Base-by-base conservation (phyloP, 1,140 invertebrate species). In the Neodiprion pinetum region DNA sequence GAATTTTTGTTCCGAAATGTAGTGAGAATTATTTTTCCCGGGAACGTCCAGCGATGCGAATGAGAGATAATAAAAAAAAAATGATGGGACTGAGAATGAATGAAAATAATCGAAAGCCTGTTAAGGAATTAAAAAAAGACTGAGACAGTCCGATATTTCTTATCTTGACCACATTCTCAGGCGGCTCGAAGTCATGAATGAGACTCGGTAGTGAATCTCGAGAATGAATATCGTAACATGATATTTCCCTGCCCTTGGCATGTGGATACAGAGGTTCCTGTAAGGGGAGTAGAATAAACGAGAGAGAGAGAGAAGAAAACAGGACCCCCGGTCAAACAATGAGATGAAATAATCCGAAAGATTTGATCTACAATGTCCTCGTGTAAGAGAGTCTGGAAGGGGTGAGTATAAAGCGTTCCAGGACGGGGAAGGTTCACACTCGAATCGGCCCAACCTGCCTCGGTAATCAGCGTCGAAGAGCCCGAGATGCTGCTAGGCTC, bases 321-420 rank as follows among this genome's bases (percentile, higher is more conserved):
- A 40, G 5, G 2, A 40, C 5, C 53, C 53, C 11, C 11, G n/a
- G 53, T 61, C 53, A 17, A 61, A 61, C 53, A 61, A 61, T 61
- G 9, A 69, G 67, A 14, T 11, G 21, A 69, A 47, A 69, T 69
- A 23, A 69, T 69, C 14, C 21, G 14, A 11, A 21, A 69, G 67
- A 69, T 14, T 14, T 69, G 40, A 69, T 69, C 67, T 69, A 47
- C 40, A 69, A 69, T 69, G 40, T 69, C 67, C 67, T 14, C 17
- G 12, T 65, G 7, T 14, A 65, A 65, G 12, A 14, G 17, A 65
- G 12, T 65, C 61, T 65, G 7, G 17, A 65, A 65, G 61, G 12
- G 17, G 17, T 65, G 61, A 65, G 12, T 14, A 14, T 17, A 65
- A 3, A 5, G 61, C 14, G 1, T 66, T 9, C n/a, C 48, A 11